phyloP scores from a whole-genome alignment of 1,140 invertebrate genomes.

The Batillaria attramentaria region DNA sequence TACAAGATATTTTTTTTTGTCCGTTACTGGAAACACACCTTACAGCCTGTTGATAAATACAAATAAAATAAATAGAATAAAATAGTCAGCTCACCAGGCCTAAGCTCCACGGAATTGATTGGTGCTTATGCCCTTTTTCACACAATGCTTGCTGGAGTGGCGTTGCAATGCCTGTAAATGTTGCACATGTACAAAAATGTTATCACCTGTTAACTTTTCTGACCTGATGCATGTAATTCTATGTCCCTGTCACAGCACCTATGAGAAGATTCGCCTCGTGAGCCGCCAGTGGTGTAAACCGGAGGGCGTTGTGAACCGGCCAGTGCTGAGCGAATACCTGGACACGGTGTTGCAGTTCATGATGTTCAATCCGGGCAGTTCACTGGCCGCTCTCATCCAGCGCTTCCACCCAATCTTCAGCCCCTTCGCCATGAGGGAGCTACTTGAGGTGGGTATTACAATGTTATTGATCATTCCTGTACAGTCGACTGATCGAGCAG shows the following conservation, averaged over 20 bases:
- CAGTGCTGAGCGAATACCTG: slow-evolving; percentile 80
- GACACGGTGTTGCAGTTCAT: slow-evolving; percentile 79
- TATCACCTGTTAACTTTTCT: background rate
- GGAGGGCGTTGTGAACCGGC: slow-evolving; percentile 81
- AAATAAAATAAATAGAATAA: too few relatives aligned
- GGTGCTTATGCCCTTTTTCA: too few relatives aligned
- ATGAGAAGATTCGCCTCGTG: slow-evolving; percentile 61
- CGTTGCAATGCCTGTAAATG: background rate
- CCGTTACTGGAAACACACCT: too few relatives aligned
- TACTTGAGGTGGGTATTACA: slow-evolving; percentile 66
- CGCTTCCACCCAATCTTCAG: slow-evolving; percentile 63
- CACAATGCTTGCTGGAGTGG: too few relatives aligned
- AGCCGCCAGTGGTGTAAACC: slow-evolving; percentile 82
- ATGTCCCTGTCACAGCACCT: slow-evolving; percentile 53
- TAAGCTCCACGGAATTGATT: too few relatives aligned
- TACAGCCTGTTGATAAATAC: too few relatives aligned
- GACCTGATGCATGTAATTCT: background rate
- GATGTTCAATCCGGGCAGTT: slow-evolving; percentile 76
- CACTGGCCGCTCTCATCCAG: slow-evolving; percentile 41
- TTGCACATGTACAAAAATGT: background rate
- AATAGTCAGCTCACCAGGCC: too few relatives aligned
- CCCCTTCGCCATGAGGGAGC: slow-evolving; percentile 67
- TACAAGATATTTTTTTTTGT: too few relatives aligned
- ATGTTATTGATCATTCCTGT: background rate
- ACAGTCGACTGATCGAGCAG: background rate